phyloP scores from a whole-genome alignment of 2,888 invertebrate species.

The Leptinotarsa tumamoca region DNA sequence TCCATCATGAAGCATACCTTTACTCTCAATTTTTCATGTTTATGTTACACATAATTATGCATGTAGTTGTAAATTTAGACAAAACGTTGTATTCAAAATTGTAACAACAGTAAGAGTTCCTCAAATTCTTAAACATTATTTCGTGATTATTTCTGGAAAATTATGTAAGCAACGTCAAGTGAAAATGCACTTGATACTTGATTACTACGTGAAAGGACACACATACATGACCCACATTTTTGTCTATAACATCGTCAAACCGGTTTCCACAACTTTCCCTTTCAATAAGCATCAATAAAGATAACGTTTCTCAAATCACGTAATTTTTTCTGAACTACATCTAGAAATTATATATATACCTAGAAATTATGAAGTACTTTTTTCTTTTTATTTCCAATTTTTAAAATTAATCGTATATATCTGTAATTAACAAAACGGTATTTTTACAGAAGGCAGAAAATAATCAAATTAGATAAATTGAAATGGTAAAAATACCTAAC shows the following conservation, averaged over 20 bases:
- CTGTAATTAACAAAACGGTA: no score
- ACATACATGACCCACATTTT: background rate
- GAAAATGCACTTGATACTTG: background rate
- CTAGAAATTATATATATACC: no score
- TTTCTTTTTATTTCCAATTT: no score
- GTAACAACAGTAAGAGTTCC: background rate
- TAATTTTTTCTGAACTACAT: background rate
- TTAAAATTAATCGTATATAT: no score
- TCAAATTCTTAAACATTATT: background rate
- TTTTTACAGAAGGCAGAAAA: no score
- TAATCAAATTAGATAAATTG: no score
- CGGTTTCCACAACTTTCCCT: background rate
- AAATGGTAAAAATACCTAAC: no score
- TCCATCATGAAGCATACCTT: no score
- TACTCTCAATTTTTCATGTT: no score
- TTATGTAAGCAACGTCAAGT: background rate
- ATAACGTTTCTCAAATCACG: background rate
- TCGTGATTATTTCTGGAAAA: background rate
- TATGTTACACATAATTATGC: no score
- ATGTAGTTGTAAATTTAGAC: no score
- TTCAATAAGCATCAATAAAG: background rate
- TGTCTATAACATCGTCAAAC: background rate
- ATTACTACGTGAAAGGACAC: background rate
- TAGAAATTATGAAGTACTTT: no score
- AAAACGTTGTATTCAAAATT: background rate